Evolutionary conservation across 2,888 invertebrate species (phyloP), one percentile per base, ranked within the genome.

Genomic region (Leptopilina drosophilae): DNA sequence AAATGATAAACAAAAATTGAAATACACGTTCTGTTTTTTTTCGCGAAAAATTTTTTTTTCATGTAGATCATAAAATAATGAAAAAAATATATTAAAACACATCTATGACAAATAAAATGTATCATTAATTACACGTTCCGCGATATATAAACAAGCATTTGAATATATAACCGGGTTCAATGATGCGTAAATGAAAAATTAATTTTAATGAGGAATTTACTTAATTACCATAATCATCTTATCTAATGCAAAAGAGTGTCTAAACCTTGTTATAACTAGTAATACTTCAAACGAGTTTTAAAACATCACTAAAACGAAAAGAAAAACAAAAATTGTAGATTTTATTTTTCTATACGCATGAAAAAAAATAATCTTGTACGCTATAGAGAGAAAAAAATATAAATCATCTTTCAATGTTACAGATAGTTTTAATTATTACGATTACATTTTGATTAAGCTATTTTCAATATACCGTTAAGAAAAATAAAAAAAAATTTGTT

Each of bases 191-290:
- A 15, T 20, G 20, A 62, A 62, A 42, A 62, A 62, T 62, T 15
- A 4, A 20, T 20, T 20, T 62, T 20, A 62, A 62, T 62, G 62
- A 62, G 49, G 20, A 62, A 62, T 15, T 62, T 62, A 59, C 20
- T 62, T 62, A 62, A 62, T 62, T 62, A 62, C 62, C 20, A 20
- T 59, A 14, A 15, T 62, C 62, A 62, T 62, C 62, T 62, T 62
- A 62, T 62, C 62, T 62, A 20, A 62, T 62, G 62, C 62, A 62
- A 62, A 42, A 42, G 33, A 62, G 15, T 9, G 62, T 62, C 62
- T 62, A 62, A 62, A 62, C 20, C 62, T 62, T 62, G 62, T 62
- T 62, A 9, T n/a, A 20, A 15, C 6, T 5, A 62, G 9, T n/a
- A 62, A 20, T 9, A 62, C 49, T 20, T 20, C 15, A 7, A 62